A percentile compares a stretch with the other conserved stretches of the same genome.
These are phyloP conservation scores for Bufotes viridis DNA, from an alignment of 2,797 vertebrate genomes.

Conservation along the genomic window DNA sequence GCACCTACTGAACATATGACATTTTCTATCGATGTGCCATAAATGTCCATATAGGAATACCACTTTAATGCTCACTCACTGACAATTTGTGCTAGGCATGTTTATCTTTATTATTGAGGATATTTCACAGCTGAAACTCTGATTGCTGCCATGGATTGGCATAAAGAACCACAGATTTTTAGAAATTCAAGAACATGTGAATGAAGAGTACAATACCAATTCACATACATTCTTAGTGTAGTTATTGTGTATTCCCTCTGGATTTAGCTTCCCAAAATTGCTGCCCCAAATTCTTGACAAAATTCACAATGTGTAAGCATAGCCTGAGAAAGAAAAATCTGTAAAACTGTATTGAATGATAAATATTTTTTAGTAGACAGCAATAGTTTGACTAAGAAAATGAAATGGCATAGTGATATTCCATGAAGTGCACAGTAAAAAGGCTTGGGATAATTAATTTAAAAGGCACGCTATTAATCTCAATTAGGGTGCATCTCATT, in stretches of 20 bases:
- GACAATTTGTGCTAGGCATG: too few species aligned
- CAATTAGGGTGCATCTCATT: slow-evolving; percentile 39
- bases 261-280: too few species aligned
- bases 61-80: too few species aligned
- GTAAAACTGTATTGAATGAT: not conserved
- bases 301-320: not conserved
- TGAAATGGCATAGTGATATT: not conserved
- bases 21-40: too few species aligned
- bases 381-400: not conserved
- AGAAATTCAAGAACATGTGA: not conserved
- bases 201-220: not conserved
- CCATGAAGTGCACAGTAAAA: slow-evolving; percentile 14
- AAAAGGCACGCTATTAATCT: slow-evolving; percentile 35
- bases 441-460: slow-evolving; percentile 26
- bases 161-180: too few species aligned
- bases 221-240: not conserved
- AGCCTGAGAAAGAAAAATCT: not conserved
- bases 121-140: too few species aligned
- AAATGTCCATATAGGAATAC: too few species aligned
- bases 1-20: too few species aligned
- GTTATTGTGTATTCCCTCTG: not conserved
- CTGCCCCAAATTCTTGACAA: not conserved
- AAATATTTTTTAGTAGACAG: not conserved
- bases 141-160: too few species aligned
- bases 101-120: too few species aligned